phyloP scores from a whole-genome alignment of 2,888 invertebrate genomes.

The Hypomecis atomaria region DNA sequence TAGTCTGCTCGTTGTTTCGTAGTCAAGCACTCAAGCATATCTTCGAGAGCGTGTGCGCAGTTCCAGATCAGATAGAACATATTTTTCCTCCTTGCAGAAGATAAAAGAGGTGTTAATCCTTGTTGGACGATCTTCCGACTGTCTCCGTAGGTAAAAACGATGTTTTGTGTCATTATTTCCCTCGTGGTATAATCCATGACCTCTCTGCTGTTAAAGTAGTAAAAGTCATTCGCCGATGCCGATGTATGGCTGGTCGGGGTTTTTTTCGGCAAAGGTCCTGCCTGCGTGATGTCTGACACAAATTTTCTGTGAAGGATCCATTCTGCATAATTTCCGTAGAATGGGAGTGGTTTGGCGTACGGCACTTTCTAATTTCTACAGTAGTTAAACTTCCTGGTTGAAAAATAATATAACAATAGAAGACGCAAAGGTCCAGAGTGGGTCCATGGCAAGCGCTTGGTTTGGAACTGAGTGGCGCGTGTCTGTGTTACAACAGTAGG shows the following conservation, averaged over 20 bases:
- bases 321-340: conserved; percentile 46
- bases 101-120: conserved; percentile 50
- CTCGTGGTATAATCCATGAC: conserved; percentile 40
- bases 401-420: conserved; percentile 31
- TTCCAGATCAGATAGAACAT: conserved; percentile 54
- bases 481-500: too few species aligned
- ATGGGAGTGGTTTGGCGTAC: conserved; percentile 39
- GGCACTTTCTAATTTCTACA: conserved; percentile 43
- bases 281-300: conserved; percentile 30
- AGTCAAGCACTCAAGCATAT: conserved; percentile 42
- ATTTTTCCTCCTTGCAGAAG: conserved; percentile 50
- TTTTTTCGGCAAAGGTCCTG: conserved; percentile 36
- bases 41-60: conserved; percentile 43
- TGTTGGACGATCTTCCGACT: conserved; percentile 51
- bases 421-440: background rate
- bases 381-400: conserved; percentile 36
- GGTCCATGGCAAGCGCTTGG: conserved; percentile 7
- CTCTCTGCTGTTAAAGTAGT: conserved; percentile 50
- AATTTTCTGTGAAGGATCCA: conserved; percentile 37
- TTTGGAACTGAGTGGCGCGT: background rate
- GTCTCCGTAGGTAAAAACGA: conserved; percentile 50
- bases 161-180: conserved; percentile 46
- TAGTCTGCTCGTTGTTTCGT: conserved; percentile 32
- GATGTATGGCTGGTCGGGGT: conserved; percentile 35
- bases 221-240: conserved; percentile 49